Conservation (phyloP, 1,140 invertebrate genomes). For the Odontomachus brunneus region DNA sequence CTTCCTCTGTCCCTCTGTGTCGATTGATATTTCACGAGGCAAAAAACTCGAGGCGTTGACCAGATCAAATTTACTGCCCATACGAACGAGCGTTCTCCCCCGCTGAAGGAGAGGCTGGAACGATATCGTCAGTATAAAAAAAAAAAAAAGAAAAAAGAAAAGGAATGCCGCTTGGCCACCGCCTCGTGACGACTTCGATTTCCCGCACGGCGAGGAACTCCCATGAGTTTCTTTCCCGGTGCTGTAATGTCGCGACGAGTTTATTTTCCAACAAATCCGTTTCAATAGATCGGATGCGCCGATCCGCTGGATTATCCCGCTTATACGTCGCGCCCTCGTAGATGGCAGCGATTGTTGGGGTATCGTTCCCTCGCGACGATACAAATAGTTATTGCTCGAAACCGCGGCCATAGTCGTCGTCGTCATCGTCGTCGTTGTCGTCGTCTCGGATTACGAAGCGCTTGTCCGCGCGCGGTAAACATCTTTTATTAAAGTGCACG, state of each 20-base stretch:
- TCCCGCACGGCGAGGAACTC: slow-evolving; percentile 2
- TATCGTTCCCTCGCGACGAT: slow-evolving; percentile 56
- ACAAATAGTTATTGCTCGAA: slow-evolving; percentile 68
- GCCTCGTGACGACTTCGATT: slow-evolving; percentile 27
- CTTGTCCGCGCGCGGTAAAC: slow-evolving; percentile 74
- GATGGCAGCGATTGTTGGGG: slow-evolving; percentile 45
- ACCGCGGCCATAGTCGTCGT: slow-evolving; percentile 21
- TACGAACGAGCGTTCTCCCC: background rate
- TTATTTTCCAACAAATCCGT: slow-evolving; percentile 42
- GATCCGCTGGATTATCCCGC: slow-evolving; percentile 32
- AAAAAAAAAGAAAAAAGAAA: no score
- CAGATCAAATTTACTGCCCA: slow-evolving; percentile 19
- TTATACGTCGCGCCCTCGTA: background rate
- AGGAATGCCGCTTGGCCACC: slow-evolving; percentile 22
- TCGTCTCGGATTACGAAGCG: slow-evolving; percentile 69
- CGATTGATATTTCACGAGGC: slow-evolving; percentile 22
- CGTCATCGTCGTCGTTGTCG: slow-evolving; percentile 15
- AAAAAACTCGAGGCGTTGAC: slow-evolving; percentile 35
- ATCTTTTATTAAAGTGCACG: slow-evolving; percentile 78
- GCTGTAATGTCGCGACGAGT: slow-evolving; percentile 22
- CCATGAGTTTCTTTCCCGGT: background rate
- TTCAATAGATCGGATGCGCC: slow-evolving; percentile 35
- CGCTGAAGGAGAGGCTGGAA: background rate
- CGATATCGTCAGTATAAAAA: slow-evolving; percentile 23
- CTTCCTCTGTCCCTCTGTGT: no score